These are phyloP conservation scores for Catamblyrhynchus diadema DNA, from an alignment of 2,797 vertebrate genomes.

Conservation along the genomic window DNA sequence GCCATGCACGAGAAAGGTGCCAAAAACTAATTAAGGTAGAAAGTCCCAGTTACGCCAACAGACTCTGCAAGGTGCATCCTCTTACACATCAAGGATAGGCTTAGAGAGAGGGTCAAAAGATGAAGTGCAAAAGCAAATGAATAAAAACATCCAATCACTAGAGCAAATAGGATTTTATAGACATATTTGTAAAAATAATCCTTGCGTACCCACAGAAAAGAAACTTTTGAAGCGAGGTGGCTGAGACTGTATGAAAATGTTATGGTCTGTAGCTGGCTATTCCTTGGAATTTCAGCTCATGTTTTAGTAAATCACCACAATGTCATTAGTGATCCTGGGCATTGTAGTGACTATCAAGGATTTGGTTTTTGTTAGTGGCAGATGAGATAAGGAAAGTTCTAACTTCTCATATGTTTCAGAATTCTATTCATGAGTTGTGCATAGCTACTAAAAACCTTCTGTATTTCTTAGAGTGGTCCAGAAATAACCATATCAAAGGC, in stretches of 20 bases:
- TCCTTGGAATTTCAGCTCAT: neutral
- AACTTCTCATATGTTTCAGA: neutral
- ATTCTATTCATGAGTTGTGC: neutral
- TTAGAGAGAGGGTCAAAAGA: neutral
- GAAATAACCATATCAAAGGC: constrained; percentile 44
- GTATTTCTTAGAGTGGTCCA: neutral
- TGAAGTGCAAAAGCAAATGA: neutral
- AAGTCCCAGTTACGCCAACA: neutral
- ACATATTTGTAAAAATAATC: neutral
- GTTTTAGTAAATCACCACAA: neutral
- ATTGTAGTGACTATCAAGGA: neutral
- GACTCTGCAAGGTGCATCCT: neutral
- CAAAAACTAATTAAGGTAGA: constrained; percentile 42
- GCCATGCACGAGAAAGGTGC: neutral
- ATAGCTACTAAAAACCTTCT: neutral
- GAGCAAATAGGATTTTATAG: neutral
- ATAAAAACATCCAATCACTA: neutral
- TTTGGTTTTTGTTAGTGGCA: neutral
- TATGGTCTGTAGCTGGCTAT: neutral
- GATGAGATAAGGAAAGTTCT: neutral
- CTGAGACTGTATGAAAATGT: neutral
- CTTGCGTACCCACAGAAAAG: neutral
- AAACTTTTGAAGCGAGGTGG: neutral
- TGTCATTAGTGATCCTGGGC: neutral
- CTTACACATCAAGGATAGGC: neutral